Evolutionary conservation across 2,888 invertebrate species (phyloP), one percentile per base, ranked within the genome.

Genomic region (Ornithoptera alexandrae): DNA sequence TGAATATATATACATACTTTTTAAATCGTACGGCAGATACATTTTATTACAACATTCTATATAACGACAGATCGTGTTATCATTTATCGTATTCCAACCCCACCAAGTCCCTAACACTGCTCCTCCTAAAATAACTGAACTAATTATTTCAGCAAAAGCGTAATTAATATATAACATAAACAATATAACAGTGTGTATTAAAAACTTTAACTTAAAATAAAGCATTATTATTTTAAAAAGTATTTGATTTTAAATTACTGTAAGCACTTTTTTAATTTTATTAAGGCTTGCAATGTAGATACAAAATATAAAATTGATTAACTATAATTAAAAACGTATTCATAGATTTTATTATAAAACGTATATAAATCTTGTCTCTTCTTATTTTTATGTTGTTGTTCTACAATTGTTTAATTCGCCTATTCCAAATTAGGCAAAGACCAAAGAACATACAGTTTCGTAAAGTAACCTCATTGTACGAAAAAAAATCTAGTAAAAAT

Each of bases 41-140:
- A 88, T 79, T 20, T 91, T 83, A 75, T 89, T 92, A 79, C 95
- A 95, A 77, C 95, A 95, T 83, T 95, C 95, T 22, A 74, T 78
- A 24, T 88, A 85, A 50, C 81, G 86, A 77, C 95, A 95, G 72
- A 85, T 68, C 12, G 92, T 90, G 70, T 90, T 83, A 65, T 90
- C 87, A 78, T 89, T 89, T 70, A 92, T 71, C 4, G 76, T 75
- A 73, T 87, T 82, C 89, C 90, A 92, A 74, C 86, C 87, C 71
- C 83, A 87, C 84, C 83, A 89, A 42, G 88, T 80, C 66, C 89
- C 82, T 8, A 84, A 17, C 30, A 83, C 65, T 24, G 84, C 83
- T 61, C 84, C 83, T 60, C 89, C 81, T 67, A 90, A 53, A 59
- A 88, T 7, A 20, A 84, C 76, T 20, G 80, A 58, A 46, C 86